Conservation (phyloP, 2,888 invertebrate species). For the Entomobrya proxima region DNA sequence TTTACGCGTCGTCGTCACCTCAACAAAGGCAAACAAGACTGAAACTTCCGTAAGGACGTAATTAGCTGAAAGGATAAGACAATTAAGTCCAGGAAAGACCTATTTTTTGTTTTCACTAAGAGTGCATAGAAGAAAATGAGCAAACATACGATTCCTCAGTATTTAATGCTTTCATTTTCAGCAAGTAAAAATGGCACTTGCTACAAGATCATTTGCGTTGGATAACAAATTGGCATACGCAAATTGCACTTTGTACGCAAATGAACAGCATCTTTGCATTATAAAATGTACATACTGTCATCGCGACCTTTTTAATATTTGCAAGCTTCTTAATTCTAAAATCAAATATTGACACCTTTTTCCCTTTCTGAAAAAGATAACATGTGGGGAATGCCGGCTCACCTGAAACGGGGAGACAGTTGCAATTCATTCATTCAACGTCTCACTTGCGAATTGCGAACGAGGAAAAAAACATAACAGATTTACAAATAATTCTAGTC, state of each 20-base stretch:
- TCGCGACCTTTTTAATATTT: not conserved
- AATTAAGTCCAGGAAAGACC: slow-evolving; percentile 33
- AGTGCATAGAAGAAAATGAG: not conserved
- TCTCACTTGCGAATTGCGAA: not conserved
- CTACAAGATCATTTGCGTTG: not conserved
- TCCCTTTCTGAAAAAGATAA: not conserved
- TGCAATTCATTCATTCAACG: not conserved
- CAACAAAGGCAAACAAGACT: not conserved
- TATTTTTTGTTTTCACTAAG: not conserved
- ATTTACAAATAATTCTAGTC: not conserved
- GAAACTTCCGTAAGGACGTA: slow-evolving; percentile 31
- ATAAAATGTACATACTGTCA: not conserved
- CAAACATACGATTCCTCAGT: not conserved
- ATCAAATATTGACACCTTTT: slow-evolving; percentile 52
- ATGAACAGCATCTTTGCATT: not conserved
- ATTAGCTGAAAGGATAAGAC: slow-evolving; percentile 11
- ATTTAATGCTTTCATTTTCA: not conserved
- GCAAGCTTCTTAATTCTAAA: slow-evolving; percentile 29
- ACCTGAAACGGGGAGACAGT: not conserved
- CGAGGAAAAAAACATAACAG: not conserved
- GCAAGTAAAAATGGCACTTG: not conserved
- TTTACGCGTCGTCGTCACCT: not conserved
- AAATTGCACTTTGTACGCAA: not conserved
- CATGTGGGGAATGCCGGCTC: slow-evolving; percentile 45
- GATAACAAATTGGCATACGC: slow-evolving; percentile 2